Conservation (phyloP, 1,140 invertebrate species). For the Cotesia glomerata region DNA sequence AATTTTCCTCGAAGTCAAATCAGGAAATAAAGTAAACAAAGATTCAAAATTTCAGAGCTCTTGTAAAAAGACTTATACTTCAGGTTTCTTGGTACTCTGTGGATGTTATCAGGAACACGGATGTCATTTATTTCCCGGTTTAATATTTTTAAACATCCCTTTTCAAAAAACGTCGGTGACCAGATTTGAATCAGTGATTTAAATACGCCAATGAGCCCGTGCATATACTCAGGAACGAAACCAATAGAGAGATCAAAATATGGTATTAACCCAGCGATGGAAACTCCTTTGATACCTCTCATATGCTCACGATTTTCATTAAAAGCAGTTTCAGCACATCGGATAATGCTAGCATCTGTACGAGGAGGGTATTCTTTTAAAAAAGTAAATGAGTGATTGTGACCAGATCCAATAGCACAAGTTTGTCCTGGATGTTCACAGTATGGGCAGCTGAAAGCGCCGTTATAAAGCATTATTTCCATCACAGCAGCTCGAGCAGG, state of each 20-base stretch:
- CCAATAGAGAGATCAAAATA: no score
- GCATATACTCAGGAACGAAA: neutral
- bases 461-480: slow-evolving; percentile 24
- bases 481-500: slow-evolving; percentile 17
- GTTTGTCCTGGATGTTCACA: slow-evolving; percentile 27
- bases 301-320: no score
- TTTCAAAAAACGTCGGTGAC: neutral
- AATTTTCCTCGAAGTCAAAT: no score
- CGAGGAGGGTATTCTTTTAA: neutral
- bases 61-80: no score
- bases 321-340: no score
- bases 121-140: neutral
- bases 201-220: neutral
- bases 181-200: neutral
- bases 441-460: slow-evolving; percentile 11
- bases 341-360: neutral
- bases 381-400: neutral
- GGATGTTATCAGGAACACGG: neutral
- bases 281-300: no score
- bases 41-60: no score
- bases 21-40: no score
- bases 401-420: neutral
- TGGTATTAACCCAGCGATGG: no score
- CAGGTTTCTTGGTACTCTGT: no score
- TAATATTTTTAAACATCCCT: neutral